A percentile compares a stretch with the other conserved stretches of the same genome.
Conservation (phyloP, 2,797 vertebrate species). For the Gymnothorax reevesii region DNA sequence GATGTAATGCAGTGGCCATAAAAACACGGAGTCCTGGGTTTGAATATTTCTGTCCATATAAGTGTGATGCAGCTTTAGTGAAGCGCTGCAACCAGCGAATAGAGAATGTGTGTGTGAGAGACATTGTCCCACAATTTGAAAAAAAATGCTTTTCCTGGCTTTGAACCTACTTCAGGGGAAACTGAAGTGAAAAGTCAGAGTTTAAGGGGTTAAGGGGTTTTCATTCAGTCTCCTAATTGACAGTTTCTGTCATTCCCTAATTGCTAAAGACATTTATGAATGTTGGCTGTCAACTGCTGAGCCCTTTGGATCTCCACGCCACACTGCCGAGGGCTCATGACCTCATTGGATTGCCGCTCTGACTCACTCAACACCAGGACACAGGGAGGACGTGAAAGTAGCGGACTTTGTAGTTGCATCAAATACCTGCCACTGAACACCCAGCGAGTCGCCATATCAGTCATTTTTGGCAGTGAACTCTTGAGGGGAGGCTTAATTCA, state of each 20-base stretch:
- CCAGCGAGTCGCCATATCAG: background rate
- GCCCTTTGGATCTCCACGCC: background rate
- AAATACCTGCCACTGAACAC: background rate
- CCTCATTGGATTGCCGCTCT: background rate
- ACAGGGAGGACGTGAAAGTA: background rate
- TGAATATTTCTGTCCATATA: too few species aligned
- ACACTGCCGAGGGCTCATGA: background rate
- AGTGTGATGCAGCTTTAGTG: too few species aligned
- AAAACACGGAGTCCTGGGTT: too few species aligned
- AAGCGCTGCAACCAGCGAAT: too few species aligned
- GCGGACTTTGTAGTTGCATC: background rate
- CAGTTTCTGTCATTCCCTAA: background rate
- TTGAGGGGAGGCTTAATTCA: background rate
- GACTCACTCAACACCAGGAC: background rate
- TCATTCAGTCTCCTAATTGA: too few species aligned
- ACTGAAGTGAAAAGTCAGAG: too few species aligned
- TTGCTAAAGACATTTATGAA: background rate
- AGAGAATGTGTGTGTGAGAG: too few species aligned
- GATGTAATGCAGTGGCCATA: too few species aligned
- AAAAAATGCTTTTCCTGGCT: too few species aligned
- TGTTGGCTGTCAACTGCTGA: background rate
- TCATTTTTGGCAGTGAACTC: background rate
- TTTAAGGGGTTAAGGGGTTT: too few species aligned
- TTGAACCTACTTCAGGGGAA: too few species aligned
- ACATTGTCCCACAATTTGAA: too few species aligned